Base-by-base conservation (phyloP, 2,797 vertebrate genomes). In the Otolemur crassicaudatus region DNA sequence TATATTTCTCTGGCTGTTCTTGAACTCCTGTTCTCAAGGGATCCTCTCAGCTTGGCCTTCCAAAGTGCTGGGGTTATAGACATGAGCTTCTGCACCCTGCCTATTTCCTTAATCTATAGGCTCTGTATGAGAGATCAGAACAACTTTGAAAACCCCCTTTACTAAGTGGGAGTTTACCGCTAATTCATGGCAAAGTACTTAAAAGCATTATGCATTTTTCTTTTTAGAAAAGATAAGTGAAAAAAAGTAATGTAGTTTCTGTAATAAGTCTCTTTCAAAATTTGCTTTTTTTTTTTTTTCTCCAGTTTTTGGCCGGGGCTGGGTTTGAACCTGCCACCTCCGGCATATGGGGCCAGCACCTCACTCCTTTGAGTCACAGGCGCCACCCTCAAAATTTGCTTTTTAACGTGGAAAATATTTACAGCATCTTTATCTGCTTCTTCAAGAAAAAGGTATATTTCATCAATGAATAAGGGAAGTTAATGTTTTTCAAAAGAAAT, bases 381-480 rank as follows among this genome's bases (percentile, higher is more conserved):
- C 34, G 34, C 34, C 34, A 3, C 34, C 34, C 34, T 63, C 34
- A 9, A 14, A 81, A 25, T 27, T 79, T 87, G 49, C 46, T 85
- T 89, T 92, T 90, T 69, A 80, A 89, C 3, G 3, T 77, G 6
- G 29, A 89, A 94, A 29, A 58, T 63, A 37, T 56, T 86, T 90
- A 88, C 65, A 76, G 61, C 2, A 73, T n/a, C 19, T 67, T 79
- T 69, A 73, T 69, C 56, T 79, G 25, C 3, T 49, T 65, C 49
- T 90, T 94, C 60, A 70, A 60, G 43, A 86, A 79, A 87, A 92
- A 95, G 22, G n/a, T 89, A 58, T 77, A 82, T 67, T 80, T 96
- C 76, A 27, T 76, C 72, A 96, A 49, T 12, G 31, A 77, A 83
- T 82, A 37, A 96, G 19, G n/a, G 75, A 90, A 65, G 58, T 27